phyloP scores from a whole-genome alignment of 1,140 invertebrate species.

The Nasonia vitripennis region DNA sequence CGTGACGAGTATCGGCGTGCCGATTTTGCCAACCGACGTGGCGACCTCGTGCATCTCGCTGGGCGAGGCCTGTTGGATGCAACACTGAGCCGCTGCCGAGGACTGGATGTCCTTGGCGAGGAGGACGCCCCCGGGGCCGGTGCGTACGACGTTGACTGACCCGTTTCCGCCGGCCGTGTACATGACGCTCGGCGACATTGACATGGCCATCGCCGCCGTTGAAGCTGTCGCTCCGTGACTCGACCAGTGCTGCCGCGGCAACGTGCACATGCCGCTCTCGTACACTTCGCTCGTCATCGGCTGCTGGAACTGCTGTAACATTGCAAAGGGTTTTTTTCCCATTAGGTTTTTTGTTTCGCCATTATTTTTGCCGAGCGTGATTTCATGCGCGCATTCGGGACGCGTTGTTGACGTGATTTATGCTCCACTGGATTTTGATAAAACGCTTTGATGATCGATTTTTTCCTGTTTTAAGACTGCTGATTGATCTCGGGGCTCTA shows the following conservation, averaged over 20 bases:
- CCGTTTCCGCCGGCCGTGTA: slow-evolving; percentile 59
- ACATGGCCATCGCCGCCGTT: slow-evolving; percentile 64
- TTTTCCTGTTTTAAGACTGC: no score
- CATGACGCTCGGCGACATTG: slow-evolving; percentile 69
- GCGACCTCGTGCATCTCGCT: slow-evolving; percentile 29
- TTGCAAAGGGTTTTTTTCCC: neutral
- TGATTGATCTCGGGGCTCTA: no score
- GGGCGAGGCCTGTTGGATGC: slow-evolving; percentile 54
- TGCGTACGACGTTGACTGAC: slow-evolving; percentile 59
- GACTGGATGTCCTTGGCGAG: slow-evolving; percentile 63
- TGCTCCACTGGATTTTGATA: no score
- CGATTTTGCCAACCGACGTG: slow-evolving; percentile 51
- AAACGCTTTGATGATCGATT: no score
- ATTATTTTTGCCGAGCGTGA: no score
- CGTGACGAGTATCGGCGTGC: slow-evolving; percentile 68
- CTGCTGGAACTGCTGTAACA: slow-evolving; percentile 62
- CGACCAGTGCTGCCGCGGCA: slow-evolving; percentile 72
- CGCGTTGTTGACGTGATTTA: no score
- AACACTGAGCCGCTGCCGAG: slow-evolving; percentile 64
- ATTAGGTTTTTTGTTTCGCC: no score
- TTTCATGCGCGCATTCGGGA: no score
- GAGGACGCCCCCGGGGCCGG: slow-evolving; percentile 65
- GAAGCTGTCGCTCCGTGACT: neutral
- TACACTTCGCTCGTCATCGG: slow-evolving; percentile 53
- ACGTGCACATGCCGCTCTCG: slow-evolving; percentile 70